These are phyloP conservation scores for Chanos chanos DNA, from an alignment of 2,797 vertebrate species.

Conservation along the genomic window DNA sequence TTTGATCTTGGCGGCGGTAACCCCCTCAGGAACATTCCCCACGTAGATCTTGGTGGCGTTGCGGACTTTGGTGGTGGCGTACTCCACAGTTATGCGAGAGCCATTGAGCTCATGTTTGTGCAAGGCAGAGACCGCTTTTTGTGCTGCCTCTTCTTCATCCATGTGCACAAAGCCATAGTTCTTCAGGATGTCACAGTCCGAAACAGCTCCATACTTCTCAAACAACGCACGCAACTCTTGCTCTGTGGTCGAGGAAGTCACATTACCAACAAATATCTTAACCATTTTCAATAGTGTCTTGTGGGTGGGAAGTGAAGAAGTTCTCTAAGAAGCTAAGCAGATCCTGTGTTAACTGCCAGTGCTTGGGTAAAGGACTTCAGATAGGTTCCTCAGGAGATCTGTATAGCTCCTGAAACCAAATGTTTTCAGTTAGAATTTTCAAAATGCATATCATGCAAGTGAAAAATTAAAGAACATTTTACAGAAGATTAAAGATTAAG, in stretches of 20 bases:
- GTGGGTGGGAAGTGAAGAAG: no score
- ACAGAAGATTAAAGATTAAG: no score
- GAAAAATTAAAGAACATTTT: no score
- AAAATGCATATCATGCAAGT: no score
- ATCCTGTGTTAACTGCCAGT: no score
- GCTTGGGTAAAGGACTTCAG: no score
- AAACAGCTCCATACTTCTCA: slow-evolving; percentile 63
- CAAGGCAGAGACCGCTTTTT: slow-evolving; percentile 60
- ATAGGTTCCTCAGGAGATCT: no score
- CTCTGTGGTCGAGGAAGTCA: slow-evolving; percentile 60
- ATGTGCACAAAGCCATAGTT: slow-evolving; percentile 73
- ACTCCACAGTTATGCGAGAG: slow-evolving; percentile 65
- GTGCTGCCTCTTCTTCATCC: slow-evolving; percentile 65
- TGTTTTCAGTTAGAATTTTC: no score
- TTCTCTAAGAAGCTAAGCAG: no score
- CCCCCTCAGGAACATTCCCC: slow-evolving; percentile 64
- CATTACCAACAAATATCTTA: slow-evolving; percentile 70
- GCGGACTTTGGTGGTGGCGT: slow-evolving; percentile 69
- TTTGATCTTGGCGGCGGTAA: slow-evolving; percentile 61
- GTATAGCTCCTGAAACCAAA: no score
- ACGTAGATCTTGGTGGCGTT: slow-evolving; percentile 73
- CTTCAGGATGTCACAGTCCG: slow-evolving; percentile 68
- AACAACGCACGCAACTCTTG: slow-evolving; percentile 61
- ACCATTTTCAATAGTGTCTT: slow-evolving; percentile 60
- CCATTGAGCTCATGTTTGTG: slow-evolving; percentile 66